Conservation (phyloP, 1,140 invertebrate species). For the Trypoxylus dichotomus region DNA sequence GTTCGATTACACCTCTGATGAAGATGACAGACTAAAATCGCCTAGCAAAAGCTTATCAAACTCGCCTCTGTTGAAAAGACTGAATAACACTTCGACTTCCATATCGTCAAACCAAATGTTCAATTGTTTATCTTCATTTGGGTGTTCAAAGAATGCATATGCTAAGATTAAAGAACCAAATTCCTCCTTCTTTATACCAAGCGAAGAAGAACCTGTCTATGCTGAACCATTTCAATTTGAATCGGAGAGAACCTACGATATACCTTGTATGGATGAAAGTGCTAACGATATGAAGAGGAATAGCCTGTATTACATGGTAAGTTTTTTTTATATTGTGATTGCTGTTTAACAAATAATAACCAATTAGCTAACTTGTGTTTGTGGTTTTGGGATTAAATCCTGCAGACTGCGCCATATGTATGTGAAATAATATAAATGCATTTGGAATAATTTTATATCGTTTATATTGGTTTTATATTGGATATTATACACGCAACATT, state of each 20-base stretch:
- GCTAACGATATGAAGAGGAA: constrained; percentile 36
- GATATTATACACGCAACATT: no score
- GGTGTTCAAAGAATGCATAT: constrained; percentile 55
- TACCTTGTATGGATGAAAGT: constrained; percentile 12
- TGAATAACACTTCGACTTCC: not conserved
- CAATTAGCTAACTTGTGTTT: not conserved
- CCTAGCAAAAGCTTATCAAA: not conserved
- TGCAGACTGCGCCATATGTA: not conserved
- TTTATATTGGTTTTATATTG: no score
- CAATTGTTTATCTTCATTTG: constrained; percentile 59
- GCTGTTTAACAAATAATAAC: not conserved
- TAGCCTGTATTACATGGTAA: constrained; percentile 56
- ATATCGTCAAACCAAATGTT: constrained; percentile 26
- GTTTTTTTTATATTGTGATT: constrained; percentile 30
- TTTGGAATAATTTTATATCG: no score
- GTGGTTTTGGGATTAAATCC: not conserved
- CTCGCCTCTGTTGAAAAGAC: not conserved
- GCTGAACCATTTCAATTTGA: constrained; percentile 54
- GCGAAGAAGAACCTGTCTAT: constrained; percentile 53
- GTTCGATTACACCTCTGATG: constrained; percentile 24
- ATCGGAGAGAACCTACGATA: constrained; percentile 28
- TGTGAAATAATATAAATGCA: no score
- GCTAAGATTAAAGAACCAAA: constrained; percentile 46
- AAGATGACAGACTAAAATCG: constrained; percentile 23
- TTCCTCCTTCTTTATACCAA: constrained; percentile 49